phyloP scores from a whole-genome alignment of 1,140 invertebrate genomes.

The Oncopodura yosiiana region DNA sequence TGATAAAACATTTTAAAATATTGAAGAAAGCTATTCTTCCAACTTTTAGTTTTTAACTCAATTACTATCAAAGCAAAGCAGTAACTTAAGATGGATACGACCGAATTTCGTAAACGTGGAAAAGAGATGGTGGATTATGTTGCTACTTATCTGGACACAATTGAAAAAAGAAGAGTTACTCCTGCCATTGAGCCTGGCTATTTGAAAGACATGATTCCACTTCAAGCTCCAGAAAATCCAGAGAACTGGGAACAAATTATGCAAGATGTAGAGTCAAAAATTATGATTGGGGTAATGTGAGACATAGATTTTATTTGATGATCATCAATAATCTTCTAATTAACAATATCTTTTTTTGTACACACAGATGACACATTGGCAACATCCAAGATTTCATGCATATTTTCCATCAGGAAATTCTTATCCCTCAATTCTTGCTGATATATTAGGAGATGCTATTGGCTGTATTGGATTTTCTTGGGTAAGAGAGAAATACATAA shows the following conservation, averaged over 20 bases:
- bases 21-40: too few relatives aligned
- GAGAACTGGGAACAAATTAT: conserved; percentile 89
- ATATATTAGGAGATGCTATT: conserved; percentile 91
- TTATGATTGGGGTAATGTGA: conserved; percentile 82
- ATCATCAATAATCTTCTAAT: background rate
- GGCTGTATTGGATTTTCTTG: conserved; percentile 98
- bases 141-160: conserved; percentile 83
- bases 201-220: conserved; percentile 67
- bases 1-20: too few relatives aligned
- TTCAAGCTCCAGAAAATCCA: conserved; percentile 69
- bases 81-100: conserved; percentile 42
- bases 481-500: conserved; percentile 49
- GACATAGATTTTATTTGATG: background rate
- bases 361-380: conserved; percentile 87
- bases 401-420: conserved; percentile 98
- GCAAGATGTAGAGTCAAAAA: conserved; percentile 86
- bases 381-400: conserved; percentile 96
- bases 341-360: conserved; percentile 5
- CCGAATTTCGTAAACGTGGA: conserved; percentile 47
- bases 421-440: conserved; percentile 94
- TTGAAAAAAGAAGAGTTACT: conserved; percentile 68
- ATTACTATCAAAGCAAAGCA: too few relatives aligned
- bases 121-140: conserved; percentile 87
- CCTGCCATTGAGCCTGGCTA: conserved; percentile 88
- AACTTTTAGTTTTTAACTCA: too few relatives aligned